Evolutionary conservation across 2,113 vertebrate species (phyloP), one percentile per base, ranked within the genome.

Genomic region (Epinephelus cyanopodus): DNA sequence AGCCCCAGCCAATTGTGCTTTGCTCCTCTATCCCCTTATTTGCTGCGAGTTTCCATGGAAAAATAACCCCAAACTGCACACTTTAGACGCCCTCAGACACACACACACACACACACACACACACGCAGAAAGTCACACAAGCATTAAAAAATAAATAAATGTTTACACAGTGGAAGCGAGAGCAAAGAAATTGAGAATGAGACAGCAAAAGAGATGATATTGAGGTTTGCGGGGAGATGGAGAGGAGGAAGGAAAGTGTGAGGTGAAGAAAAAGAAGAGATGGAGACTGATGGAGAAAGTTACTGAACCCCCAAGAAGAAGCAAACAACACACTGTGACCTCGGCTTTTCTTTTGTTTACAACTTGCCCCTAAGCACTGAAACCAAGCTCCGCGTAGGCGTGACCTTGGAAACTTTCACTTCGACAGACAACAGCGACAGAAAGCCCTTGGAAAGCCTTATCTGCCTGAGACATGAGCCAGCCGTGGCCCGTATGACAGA

Each of bases 321-420:
- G 13, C 8, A 18, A 61, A 80, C 29, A 82, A 54, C 50, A 81
- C 25, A 56, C n/a, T 1, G 2, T 52, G 21, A 75, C 69, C 69
- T 10, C 0, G 3, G 77, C 70, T 66, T 77, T 58, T 63, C 47
- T 69, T 72, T 81, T 75, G 74, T 82, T 82, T 77, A 77, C 63
- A 83, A 42, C 70, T 72, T 56, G 17, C 18, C 42, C 62, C 54
- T 47, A 81, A 84, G 53, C 17, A 81, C 56, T 15, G 39, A 76
- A 23, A 76, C 53, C 21, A 65, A 54, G 83, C 74, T 39, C 3
- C 6, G 18, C n/a, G 4, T 14, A 23, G 56, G 23, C 14, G 2
- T 78, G 85, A 81, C 85, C 87, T 78, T 77, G 53, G 63, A 75
- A 84, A 81, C 68, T 25, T 87, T 74, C 53, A 52, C 27, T 62